A percentile compares a stretch with the other conserved stretches of the same genome.
phyloP scores from a whole-genome alignment of 2,888 invertebrate genomes.

The Drosophila parthenogenetica region DNA sequence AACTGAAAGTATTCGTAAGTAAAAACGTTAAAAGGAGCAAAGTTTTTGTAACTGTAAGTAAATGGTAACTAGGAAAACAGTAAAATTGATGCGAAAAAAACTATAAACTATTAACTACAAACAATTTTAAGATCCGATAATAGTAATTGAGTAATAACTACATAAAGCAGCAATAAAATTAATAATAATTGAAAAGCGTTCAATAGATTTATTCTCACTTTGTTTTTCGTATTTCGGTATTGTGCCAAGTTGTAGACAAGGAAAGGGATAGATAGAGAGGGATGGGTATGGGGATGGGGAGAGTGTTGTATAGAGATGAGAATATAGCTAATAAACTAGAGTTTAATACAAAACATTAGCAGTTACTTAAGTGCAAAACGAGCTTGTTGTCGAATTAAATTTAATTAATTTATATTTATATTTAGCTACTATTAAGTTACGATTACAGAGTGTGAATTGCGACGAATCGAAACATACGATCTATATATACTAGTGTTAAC shows the following conservation, averaged over 20 bases:
- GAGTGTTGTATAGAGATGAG: constrained; percentile 56
- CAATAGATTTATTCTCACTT: constrained; percentile 50
- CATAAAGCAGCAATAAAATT: constrained; percentile 3
- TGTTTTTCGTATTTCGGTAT: constrained; percentile 32
- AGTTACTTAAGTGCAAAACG: constrained; percentile 80
- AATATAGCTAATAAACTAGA: constrained; percentile 33
- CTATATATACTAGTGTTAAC: constrained; percentile 17
- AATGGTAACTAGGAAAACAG: constrained; percentile 42
- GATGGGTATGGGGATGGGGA: not conserved
- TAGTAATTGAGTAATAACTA: constrained; percentile 40
- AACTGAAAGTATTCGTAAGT: constrained; percentile 74
- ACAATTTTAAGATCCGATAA: constrained; percentile 38
- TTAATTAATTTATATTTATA: constrained; percentile 51
- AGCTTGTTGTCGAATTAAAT: constrained; percentile 80
- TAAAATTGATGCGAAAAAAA: constrained; percentile 14
- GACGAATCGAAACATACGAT: constrained; percentile 9
- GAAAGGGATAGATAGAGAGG: constrained; percentile 1
- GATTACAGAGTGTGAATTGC: constrained; percentile 26
- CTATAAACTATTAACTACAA: not conserved
- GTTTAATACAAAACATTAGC: constrained; percentile 28
- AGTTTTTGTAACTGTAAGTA: constrained; percentile 59
- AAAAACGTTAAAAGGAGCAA: constrained; percentile 59
- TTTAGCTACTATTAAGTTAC: constrained; percentile 41
- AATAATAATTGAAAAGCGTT: constrained; percentile 33
- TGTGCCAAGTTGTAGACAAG: constrained; percentile 22